Evolutionary conservation across 2,113 vertebrate genomes (phyloP).

Genomic region (Centropus unirufus): DNA sequence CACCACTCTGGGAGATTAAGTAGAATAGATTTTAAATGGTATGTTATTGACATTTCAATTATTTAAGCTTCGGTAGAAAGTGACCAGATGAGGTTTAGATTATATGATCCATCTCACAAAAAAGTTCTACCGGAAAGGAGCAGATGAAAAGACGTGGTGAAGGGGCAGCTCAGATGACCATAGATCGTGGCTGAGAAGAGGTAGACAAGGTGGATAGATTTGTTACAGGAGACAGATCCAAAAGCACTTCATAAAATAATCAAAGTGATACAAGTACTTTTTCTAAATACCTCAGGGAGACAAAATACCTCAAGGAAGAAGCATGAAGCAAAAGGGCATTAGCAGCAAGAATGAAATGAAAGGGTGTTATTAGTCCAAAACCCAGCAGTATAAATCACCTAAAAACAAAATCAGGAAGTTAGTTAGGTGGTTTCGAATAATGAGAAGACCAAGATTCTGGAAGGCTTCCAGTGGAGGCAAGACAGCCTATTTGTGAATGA

Average conservation of each 20-base stretch:
- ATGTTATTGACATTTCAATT: conserved; percentile 75
- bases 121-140: conserved; percentile 22
- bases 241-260: not conserved
- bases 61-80: conserved; percentile 61
- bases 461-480: not conserved
- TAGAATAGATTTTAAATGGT: conserved; percentile 70
- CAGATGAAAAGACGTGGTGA: not conserved
- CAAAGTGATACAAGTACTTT: not conserved
- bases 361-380: not conserved
- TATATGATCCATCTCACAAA: not conserved
- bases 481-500: not conserved
- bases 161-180: not conserved
- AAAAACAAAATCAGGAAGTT: not conserved
- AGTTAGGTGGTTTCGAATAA: not conserved
- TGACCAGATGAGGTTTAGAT: conserved; percentile 67
- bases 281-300: not conserved
- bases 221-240: not conserved
- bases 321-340: not conserved
- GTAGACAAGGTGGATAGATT: not conserved
- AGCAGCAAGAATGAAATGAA: not conserved
- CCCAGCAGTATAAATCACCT: not conserved
- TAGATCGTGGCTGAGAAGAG: not conserved
- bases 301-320: not conserved
- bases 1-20: conserved; percentile 72
- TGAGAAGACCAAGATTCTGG: not conserved